Evolutionary conservation across 2,888 invertebrate genomes (phyloP).

Genomic region (Macrostomum cliftonense): DNA sequence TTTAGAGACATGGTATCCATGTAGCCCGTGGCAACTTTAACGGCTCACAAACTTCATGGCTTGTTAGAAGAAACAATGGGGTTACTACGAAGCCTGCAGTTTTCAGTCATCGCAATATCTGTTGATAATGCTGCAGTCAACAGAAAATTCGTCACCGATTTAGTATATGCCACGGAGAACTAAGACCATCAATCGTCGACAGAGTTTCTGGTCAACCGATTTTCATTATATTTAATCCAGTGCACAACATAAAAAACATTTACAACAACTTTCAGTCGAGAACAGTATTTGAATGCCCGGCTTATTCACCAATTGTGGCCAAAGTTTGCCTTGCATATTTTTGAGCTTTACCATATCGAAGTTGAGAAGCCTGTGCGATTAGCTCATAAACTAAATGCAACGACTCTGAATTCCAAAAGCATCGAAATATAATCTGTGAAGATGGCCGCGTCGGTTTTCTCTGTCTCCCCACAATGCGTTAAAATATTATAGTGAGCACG

Average conservation of each 20-base stretch:
- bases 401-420: neutral
- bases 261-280: neutral
- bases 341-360: neutral
- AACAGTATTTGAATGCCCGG: neutral
- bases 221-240: neutral
- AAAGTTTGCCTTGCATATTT: neutral
- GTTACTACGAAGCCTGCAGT: neutral
- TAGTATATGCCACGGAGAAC: neutral
- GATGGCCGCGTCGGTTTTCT: neutral
- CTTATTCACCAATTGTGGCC: neutral
- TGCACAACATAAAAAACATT: neutral
- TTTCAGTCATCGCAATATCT: neutral
- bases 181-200: neutral
- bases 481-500: neutral
- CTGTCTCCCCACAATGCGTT: neutral
- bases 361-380: neutral
- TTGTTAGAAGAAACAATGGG: neutral
- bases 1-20: neutral
- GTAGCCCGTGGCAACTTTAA: neutral
- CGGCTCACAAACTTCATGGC: neutral
- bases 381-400: neutral
- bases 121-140: slow-evolving; percentile 2
- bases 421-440: neutral
- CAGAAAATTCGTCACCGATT: neutral
- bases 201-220: neutral